Base-by-base conservation (phyloP, 2,888 invertebrate species). In the Melinaea marsaeus region DNA sequence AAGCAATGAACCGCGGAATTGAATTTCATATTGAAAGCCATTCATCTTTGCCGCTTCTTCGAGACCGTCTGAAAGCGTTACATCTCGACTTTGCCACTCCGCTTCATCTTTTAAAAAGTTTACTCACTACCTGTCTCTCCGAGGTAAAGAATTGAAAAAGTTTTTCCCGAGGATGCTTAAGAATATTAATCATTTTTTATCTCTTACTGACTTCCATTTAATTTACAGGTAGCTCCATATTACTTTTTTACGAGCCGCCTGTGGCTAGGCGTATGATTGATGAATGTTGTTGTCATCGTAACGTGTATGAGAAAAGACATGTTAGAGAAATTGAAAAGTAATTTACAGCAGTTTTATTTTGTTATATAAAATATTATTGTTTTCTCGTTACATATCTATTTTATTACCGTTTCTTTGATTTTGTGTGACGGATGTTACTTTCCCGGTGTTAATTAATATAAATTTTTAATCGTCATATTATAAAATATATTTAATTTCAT, bases 1-100 rank as follows among this genome's bases (percentile, higher is more conserved):
- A 91, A 89, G 92, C 92, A 92, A 92, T 92, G 92, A 92, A 92
- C 92, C 92, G 91, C 92, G 91, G 92, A 92, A 93, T 93, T 93
- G 92, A 93, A 93, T 93, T 92, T 93, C 92, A 92, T 92, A 92
- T 92, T 92, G 92, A 92, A 92, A 92, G 22, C 22, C 1, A 22
- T 22, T 22, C 22, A 22, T 22, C 22, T 22, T 22, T 22, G 22
- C 22, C 22, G 22, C 22, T 22, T 22, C 22, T 22, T 22, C 22
- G 22, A 22, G 22, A 22, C 22, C 22, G 22, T 22, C 84, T 88
- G 84, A 86, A 84, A 88, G 84, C 70, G 87, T 86, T 86, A 88
- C 88, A 84, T 83, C 83, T 81, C 86, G 85, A 88, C 87, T 87
- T 86, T 81, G 79, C 82, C 82, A 84, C 84, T 84, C 81, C 79